Evolutionary conservation across 2,113 vertebrate genomes (phyloP).

Genomic region (Todiramphus chloris): DNA sequence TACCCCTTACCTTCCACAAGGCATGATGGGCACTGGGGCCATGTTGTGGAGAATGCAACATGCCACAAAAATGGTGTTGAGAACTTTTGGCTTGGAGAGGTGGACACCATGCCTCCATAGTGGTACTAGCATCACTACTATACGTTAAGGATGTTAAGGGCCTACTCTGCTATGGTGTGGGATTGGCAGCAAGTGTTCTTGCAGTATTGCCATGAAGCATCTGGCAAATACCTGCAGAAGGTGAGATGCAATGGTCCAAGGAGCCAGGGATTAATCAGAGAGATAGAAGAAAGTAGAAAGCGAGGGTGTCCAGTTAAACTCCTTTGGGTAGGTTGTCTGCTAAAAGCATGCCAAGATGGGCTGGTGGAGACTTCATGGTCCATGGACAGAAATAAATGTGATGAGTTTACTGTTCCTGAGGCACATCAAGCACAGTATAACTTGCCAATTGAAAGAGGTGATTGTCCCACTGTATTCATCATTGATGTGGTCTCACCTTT

Average conservation of each 20-base stretch:
- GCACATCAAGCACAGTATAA: not conserved
- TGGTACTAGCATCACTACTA: not conserved
- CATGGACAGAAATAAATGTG: not conserved
- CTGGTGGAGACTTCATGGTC: not conserved
- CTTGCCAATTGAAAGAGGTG: not conserved
- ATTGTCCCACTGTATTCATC: not conserved
- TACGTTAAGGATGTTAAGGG: not conserved
- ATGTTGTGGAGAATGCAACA: not conserved
- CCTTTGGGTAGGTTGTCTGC: not conserved
- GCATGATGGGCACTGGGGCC: too few relatives aligned
- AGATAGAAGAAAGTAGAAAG: not conserved
- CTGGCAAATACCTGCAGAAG: not conserved
- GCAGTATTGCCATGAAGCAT: not conserved
- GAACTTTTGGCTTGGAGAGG: not conserved
- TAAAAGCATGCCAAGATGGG: not conserved
- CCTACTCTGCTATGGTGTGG: not conserved
- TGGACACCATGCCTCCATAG: not conserved
- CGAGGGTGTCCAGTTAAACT: not conserved
- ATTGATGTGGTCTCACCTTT: not conserved
- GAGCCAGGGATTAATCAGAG: not conserved
- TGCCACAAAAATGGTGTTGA: not conserved
- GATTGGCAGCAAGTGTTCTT: not conserved
- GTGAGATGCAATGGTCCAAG: not conserved
- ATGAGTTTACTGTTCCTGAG: not conserved
- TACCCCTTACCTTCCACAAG: not conserved